Base-by-base conservation (phyloP, 2,113 vertebrate genomes). In the Laticauda colubrina region DNA sequence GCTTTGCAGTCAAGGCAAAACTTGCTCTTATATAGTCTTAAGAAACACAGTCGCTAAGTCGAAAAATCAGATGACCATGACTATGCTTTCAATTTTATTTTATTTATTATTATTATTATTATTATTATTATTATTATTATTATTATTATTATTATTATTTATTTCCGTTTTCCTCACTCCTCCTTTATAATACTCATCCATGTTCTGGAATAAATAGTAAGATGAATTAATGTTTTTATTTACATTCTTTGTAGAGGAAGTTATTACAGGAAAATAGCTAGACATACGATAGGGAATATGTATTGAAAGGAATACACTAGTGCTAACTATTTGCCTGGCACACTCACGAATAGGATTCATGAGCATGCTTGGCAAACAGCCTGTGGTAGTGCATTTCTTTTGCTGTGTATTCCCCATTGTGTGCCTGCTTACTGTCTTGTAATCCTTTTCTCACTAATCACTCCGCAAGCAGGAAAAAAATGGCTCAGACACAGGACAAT, bases 11-110 rank as follows among this genome's bases (percentile, higher is more conserved):
- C 94, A 94, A 93, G 95, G 95, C 89, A 96, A 97, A 97, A 95
- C 95, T 96, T 97, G 96, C 94, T 96, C 97, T 97, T 97, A 93
- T 96, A 95, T 96, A 39, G 34, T 18, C 34, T 39, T 81, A 39
- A 81, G 34, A 20, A 81, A 39, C 34, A 20, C 18, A 39, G 6
- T 81, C 0, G 1, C 18, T 39, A 81, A 81, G 18, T 81, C 3
- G 69, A 39, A 81, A 81, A 81, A 21, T 81, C 34, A 81, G 34
- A 81, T 81, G 69, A 21, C 69, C 34, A 39, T 8, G 2, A 21
- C 34, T 81, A 8, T 39, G 18, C 69, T 81, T 81, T 21, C 5
- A 20, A 81, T 20, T 81, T 20, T 39, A 81, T 39, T 81, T 81
- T 8, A 39, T 51, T 48, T 48, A 48, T 48, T 39, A 39, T 9